phyloP scores from a whole-genome alignment of 2,113 vertebrate genomes.

The Anarhynchus alexandrinus region DNA sequence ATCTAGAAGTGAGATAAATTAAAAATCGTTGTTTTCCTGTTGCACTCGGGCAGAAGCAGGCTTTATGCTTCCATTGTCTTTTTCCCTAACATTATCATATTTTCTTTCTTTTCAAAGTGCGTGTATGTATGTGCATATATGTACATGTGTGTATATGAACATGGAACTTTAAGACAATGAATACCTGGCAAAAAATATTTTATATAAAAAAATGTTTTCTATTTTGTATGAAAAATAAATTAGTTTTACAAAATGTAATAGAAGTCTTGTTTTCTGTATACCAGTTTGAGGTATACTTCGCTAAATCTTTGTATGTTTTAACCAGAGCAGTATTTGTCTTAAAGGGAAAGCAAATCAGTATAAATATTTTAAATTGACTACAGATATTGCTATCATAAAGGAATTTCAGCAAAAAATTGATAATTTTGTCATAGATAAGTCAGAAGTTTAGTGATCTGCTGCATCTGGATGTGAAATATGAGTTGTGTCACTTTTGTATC shows the following conservation, averaged over 20 bases:
- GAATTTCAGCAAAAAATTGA: not conserved
- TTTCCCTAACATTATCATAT: not conserved
- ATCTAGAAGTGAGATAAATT: not conserved
- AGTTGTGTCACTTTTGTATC: not conserved
- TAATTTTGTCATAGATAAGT: not conserved
- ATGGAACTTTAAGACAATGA: not conserved
- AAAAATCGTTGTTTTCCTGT: not conserved
- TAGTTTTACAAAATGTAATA: not conserved
- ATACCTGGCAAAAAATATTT: not conserved
- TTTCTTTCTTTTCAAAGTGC: not conserved
- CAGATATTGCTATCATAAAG: not conserved
- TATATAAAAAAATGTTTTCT: not conserved
- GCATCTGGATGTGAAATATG: not conserved
- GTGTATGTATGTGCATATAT: not conserved
- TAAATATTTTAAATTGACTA: not conserved
- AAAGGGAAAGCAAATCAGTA: not conserved
- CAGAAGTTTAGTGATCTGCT: not conserved
- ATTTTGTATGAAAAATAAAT: not conserved
- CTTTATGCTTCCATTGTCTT: not conserved
- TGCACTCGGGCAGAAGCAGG: not conserved
- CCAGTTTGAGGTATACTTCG: not conserved
- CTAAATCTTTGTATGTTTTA: not conserved
- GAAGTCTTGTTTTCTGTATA: not conserved
- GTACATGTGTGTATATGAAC: not conserved
- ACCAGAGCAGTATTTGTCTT: not conserved